Percentiles rank a stretch among this genome's conserved stretches.
phyloP scores from a whole-genome alignment of 2,113 vertebrate genomes.

The Trematomus loennbergii region DNA sequence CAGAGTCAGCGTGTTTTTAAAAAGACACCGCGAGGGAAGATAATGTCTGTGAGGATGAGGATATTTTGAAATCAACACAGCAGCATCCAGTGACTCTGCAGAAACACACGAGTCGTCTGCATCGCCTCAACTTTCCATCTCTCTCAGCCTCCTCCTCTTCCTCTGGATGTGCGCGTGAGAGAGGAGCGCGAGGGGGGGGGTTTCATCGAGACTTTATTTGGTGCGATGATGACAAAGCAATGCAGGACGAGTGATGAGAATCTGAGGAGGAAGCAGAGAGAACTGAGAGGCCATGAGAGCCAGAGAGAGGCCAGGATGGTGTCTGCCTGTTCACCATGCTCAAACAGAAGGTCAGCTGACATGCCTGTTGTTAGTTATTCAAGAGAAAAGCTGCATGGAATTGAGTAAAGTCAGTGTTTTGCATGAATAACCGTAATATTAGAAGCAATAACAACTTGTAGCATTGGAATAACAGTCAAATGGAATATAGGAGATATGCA shows the following conservation, averaged over 20 bases:
- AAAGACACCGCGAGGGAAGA: neutral
- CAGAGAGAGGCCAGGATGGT: slow-evolving; percentile 82
- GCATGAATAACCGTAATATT: neutral
- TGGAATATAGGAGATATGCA: neutral
- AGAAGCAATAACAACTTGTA: neutral
- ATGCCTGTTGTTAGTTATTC: slow-evolving; percentile 32
- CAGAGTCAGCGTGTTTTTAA: slow-evolving; percentile 12
- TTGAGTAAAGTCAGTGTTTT: neutral
- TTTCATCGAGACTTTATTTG: slow-evolving; percentile 18
- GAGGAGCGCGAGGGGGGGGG: slow-evolving; percentile 39
- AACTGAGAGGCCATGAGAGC: slow-evolving; percentile 80
- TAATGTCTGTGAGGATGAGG: too few species aligned
- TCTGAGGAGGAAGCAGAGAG: slow-evolving; percentile 57
- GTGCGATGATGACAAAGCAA: slow-evolving; percentile 56
- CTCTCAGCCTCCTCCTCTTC: slow-evolving; percentile 12
- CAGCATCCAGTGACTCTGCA: slow-evolving; percentile 8
- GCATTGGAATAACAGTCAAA: neutral
- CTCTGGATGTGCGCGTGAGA: slow-evolving; percentile 27
- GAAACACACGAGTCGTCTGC: slow-evolving; percentile 5
- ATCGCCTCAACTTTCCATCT: slow-evolving; percentile 16
- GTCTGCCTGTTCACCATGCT: slow-evolving; percentile 85
- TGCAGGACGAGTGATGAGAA: slow-evolving; percentile 55
- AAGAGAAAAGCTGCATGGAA: neutral
- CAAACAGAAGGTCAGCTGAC: slow-evolving; percentile 83
- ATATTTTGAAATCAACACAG: neutral